phyloP scores from a whole-genome alignment of 2,888 invertebrate genomes.

The Rhopalosiphum nymphaeae region DNA sequence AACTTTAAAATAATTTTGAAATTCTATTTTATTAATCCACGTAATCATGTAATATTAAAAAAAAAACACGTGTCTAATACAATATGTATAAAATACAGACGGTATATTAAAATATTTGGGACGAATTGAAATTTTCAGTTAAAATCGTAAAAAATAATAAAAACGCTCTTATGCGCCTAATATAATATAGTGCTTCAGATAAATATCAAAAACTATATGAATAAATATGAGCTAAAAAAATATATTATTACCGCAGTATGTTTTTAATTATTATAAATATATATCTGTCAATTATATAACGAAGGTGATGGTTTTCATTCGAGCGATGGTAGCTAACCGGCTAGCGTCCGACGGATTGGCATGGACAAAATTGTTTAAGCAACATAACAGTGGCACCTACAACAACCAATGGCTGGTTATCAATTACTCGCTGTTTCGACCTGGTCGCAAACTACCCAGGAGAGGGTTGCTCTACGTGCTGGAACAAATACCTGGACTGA shows the following conservation, averaged over 20 bases:
- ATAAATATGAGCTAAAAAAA: background rate
- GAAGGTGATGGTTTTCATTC: slow-evolving; percentile 79
- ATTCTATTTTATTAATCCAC: background rate
- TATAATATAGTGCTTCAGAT: background rate
- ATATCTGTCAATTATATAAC: background rate
- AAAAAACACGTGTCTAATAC: background rate
- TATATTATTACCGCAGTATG: too few relatives aligned
- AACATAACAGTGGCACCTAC: slow-evolving; percentile 84
- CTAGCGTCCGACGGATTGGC: slow-evolving; percentile 79
- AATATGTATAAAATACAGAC: background rate
- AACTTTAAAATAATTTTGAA: background rate
- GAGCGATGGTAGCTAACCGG: slow-evolving; percentile 86
- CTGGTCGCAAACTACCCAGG: slow-evolving; percentile 47
- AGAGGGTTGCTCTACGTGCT: slow-evolving; percentile 73
- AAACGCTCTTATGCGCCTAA: too few relatives aligned
- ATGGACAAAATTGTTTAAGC: slow-evolving; percentile 81
- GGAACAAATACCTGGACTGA: slow-evolving; percentile 82
- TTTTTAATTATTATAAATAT: background rate
- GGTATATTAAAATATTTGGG: background rate
- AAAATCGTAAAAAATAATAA: background rate
- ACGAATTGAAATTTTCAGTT: background rate
- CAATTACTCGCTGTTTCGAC: slow-evolving; percentile 76
- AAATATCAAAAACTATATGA: background rate
- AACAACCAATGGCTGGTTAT: slow-evolving; percentile 85
- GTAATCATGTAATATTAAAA: background rate